Percentiles rank a stretch among this genome's conserved stretches.
Conservation (phyloP, 2,888 invertebrate species). For the Metopia argyrocephala region DNA sequence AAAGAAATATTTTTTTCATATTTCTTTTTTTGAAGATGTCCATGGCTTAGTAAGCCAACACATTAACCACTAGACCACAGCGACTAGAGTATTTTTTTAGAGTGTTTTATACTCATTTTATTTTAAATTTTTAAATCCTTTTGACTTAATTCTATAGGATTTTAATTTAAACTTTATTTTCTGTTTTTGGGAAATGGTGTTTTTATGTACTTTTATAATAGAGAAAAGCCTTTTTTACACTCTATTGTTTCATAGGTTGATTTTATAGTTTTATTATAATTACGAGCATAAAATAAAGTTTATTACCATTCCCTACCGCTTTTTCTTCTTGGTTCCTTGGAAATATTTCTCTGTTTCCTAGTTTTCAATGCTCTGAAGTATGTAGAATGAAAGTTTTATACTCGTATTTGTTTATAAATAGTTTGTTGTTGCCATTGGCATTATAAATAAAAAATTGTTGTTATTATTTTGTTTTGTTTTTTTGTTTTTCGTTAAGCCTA, state of each 20-base stretch:
- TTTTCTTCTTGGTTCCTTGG: not conserved
- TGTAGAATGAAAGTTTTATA: not conserved
- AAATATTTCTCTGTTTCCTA: not conserved
- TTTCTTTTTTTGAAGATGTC: too few species aligned
- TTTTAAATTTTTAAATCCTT: not conserved
- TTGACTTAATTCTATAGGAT: too few species aligned
- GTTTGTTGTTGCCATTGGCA: not conserved
- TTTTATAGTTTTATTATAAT: not conserved
- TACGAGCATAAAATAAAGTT: not conserved
- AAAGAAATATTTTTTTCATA: too few species aligned
- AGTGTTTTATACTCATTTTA: not conserved
- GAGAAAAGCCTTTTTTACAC: not conserved
- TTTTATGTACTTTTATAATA: too few species aligned
- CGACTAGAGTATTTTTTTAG: too few species aligned
- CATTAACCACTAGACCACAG: too few species aligned
- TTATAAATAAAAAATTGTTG: not conserved
- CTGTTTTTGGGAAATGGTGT: too few species aligned
- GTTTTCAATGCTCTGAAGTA: not conserved
- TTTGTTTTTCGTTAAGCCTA: not conserved
- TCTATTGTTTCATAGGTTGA: not conserved
- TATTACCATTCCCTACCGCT: not conserved
- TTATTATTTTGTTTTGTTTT: not conserved
- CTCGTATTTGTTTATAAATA: not conserved
- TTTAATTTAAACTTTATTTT: too few species aligned
- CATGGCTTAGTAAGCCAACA: too few species aligned